A percentile compares a stretch with the other conserved stretches of the same genome.
These are phyloP conservation scores for Drosophila testacea DNA, from an alignment of 2,888 invertebrate genomes.

Conservation along the genomic window DNA sequence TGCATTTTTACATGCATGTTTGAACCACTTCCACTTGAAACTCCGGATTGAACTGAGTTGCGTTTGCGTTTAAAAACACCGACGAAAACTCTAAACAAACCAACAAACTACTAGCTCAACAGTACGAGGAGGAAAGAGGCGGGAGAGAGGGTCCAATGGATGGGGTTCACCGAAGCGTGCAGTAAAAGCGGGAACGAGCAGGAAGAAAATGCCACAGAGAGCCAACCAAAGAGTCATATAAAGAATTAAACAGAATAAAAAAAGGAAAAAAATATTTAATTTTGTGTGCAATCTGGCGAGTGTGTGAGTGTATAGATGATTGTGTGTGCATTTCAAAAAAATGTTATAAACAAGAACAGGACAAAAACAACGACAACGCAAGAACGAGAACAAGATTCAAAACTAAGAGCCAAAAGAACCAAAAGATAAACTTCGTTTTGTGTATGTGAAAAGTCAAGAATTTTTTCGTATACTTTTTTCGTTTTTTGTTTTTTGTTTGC, in stretches of 20 bases:
- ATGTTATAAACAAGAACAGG: constrained; percentile 72
- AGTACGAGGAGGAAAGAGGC: neutral
- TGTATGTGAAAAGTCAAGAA: constrained; percentile 79
- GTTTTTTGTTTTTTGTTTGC: constrained; percentile 13
- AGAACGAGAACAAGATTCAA: constrained; percentile 12
- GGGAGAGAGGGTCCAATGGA: constrained; percentile 9
- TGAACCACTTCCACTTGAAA: constrained; percentile 60
- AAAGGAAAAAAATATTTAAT: constrained; percentile 54
- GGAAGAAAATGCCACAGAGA: constrained; percentile 75
- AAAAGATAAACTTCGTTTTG: constrained; percentile 71
- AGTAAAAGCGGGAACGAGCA: constrained; percentile 39
- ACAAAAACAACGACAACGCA: constrained; percentile 8
- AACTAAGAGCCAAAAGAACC: constrained; percentile 21
- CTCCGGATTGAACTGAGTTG: constrained; percentile 39
- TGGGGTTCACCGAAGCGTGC: constrained; percentile 69
- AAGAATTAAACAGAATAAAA: constrained; percentile 63
- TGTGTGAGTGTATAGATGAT: constrained; percentile 25
- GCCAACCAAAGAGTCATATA: constrained; percentile 69
- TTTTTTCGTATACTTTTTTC: constrained; percentile 35
- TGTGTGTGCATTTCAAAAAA: constrained; percentile 79
- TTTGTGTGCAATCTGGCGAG: constrained; percentile 52
- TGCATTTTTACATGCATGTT: constrained; percentile 80
- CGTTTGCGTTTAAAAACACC: constrained; percentile 71
- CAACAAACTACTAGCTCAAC: constrained; percentile 57
- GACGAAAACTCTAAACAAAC: constrained; percentile 76